Conservation (phyloP, 2,113 vertebrate genomes). For the Marmota flaviventris region DNA sequence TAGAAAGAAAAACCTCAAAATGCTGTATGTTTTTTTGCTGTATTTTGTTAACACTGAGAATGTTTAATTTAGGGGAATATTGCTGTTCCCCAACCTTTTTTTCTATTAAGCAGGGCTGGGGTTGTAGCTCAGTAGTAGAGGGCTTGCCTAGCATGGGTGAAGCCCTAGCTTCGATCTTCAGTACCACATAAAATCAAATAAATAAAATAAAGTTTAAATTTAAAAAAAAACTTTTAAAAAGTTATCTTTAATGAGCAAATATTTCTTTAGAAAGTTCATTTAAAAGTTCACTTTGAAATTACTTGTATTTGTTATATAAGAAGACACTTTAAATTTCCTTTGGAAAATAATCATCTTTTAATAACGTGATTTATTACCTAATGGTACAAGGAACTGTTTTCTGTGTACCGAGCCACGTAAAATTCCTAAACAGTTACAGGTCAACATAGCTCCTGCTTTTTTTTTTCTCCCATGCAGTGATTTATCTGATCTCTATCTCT, state of each 20-base stretch:
- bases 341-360: neutral
- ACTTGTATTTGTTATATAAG: neutral
- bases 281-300: slow-evolving; percentile 36
- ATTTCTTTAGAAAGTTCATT: slow-evolving; percentile 24
- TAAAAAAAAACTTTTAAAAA: neutral
- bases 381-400: neutral
- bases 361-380: neutral
- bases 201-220: no score
- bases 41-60: neutral
- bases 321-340: neutral
- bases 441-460: neutral
- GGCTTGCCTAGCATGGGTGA: no score
- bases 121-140: no score
- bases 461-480: neutral
- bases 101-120: neutral
- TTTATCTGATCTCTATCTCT: slow-evolving; percentile 64
- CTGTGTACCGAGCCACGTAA: no score
- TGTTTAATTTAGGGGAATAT: neutral
- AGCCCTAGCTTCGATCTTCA: no score
- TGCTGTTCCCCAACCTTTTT: neutral
- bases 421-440: neutral
- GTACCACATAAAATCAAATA: no score
- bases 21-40: neutral
- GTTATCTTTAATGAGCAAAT: neutral
- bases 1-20: neutral